Base-by-base conservation (phyloP, 2,888 invertebrate species). In the Erannis defoliaria region DNA sequence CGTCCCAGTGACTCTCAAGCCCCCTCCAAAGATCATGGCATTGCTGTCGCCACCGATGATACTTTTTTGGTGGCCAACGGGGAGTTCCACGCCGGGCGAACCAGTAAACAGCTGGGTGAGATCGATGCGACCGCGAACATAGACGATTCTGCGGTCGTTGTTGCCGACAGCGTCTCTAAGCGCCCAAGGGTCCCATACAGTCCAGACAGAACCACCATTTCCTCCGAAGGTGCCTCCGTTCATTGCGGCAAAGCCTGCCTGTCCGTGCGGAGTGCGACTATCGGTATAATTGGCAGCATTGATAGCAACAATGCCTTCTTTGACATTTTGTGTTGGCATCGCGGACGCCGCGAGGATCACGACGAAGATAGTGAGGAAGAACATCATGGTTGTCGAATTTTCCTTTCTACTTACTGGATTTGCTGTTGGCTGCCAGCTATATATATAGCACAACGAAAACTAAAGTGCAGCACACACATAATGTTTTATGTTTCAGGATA, bases 41-140 rank as follows among this genome's bases (percentile, higher is more conserved):
- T 64, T 58, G 18, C 38, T 10, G 35, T 57, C 45, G 0, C 21
- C 55, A 9, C 61, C 66, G 48, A 53, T 48, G 33, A 66, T 55
- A 18, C 51, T 19, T 26, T 18, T 40, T n/a, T 18, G 53, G 42
- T 37, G 14, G 26, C 10, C 61, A 26, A 37, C 58, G 40, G 23
- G 46, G 8, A 64, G 6, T 0, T 26, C 12, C 12, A 67, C 62
- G 0, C 64, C 67, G 8, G 64, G 64, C 14, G 60, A 60, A 12
- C 35, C 14, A 4, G 10, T 31, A 19, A 62, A 67, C 6, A 67
- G 57, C 2, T 2, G 18, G 5, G 57, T 58, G 6, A 62, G 55
- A 14, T 67, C 67, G 31, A 67, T 62, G 38, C 62, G 62, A 26
- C 60, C 67, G 14, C 60, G 45, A 1, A 67, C 55, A 46, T 65